Conservation (phyloP, 2,888 invertebrate species). For the Flexamia atlantica region DNA sequence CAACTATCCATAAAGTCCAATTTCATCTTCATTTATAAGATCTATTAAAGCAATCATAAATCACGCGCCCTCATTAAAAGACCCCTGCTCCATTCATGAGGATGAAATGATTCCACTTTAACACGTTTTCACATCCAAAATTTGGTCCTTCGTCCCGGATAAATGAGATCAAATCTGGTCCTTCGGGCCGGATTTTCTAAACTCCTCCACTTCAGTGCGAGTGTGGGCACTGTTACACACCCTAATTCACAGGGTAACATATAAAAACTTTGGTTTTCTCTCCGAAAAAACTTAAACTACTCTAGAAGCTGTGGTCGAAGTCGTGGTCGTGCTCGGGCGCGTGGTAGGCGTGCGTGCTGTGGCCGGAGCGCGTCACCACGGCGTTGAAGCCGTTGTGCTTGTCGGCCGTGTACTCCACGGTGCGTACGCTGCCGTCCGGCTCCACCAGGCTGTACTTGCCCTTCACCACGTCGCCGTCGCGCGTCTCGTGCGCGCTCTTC, state of each 20-base stretch:
- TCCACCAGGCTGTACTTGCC: conserved; percentile 69
- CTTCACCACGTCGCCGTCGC: conserved; percentile 70
- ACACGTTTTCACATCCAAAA: no score
- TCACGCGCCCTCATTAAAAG: no score
- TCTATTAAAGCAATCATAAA: no score
- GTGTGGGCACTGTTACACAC: no score
- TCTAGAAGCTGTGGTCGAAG: conserved; percentile 19
- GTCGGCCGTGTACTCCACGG: conserved; percentile 68
- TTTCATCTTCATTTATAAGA: no score
- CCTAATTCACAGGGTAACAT: no score
- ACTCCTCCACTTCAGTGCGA: not conserved
- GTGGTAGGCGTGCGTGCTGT: conserved; percentile 65
- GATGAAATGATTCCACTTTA: no score
- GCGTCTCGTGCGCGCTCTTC: conserved; percentile 68
- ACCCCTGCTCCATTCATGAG: no score
- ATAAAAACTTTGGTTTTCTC: no score
- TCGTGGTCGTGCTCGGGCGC: not conserved
- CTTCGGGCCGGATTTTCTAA: not conserved
- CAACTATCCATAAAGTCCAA: no score
- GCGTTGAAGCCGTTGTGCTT: conserved; percentile 60
- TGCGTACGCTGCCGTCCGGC: conserved; percentile 69
- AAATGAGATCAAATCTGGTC: not conserved
- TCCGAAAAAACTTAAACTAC: not conserved
- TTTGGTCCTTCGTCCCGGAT: not conserved
- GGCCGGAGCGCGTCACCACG: conserved; percentile 65